Evolutionary conservation across 2,113 vertebrate genomes (phyloP), one percentile per base, ranked within the genome.

Genomic region (Lepisosteus osseus): DNA sequence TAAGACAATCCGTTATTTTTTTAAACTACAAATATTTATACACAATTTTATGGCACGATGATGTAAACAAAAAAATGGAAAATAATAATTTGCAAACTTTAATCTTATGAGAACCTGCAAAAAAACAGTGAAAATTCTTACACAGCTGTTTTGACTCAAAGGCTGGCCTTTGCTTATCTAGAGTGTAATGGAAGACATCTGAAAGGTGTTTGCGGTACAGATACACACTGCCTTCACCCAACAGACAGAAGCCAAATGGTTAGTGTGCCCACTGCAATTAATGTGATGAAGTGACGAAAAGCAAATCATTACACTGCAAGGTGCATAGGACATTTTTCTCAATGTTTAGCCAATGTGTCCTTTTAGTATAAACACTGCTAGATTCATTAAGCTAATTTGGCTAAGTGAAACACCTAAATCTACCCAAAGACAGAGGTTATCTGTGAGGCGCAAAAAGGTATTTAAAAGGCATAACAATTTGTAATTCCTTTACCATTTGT

Each of bases 291-390:
- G 70, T 41, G 17, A 67, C 29, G 44, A 61, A 62, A 42, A 17
- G 45, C 42, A 73, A 73, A 54, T 73, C 62, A 43, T 42, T 17
- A 51, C 17, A 61, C 42, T 40, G 0, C 44, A 61, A 44, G 6
- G 66, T 51, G 44, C 42, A 54, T 29, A 54, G 17, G 88, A 91
- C 89, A 86, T 87, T 59, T 82, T 79, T 86, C 77, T 90, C 59
- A 85, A 90, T 85, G 74, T 82, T 89, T 67, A 17, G 71, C 85
- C 85, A 87, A 90, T 90, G 87, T 85, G 90, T 91, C 87, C 88
- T 82, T 69, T 83, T 82, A 80, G 63, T 44, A 69, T 77, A 82
- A 87, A 89, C 85, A 84, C 89, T 92, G 88, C 77, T 90, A 87
- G 82, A 89, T 90, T 88, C 91, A 91, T 92, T 86, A 92, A 71